A percentile compares a stretch with the other conserved stretches of the same genome.
Evolutionary conservation across 1,140 invertebrate species (phyloP).

Genomic region (Lasioglossum albipes): DNA sequence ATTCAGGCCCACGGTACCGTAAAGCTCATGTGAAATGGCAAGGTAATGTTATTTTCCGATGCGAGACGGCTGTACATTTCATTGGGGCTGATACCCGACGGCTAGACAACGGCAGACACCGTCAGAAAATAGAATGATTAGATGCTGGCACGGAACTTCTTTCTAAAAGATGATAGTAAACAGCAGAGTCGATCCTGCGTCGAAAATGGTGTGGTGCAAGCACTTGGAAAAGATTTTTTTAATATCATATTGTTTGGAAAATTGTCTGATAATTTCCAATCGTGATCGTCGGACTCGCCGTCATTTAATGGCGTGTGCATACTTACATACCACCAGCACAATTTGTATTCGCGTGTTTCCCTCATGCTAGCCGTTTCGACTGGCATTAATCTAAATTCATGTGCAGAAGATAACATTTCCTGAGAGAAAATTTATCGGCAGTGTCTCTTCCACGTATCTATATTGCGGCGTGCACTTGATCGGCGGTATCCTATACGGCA

Average conservation of each 20-base stretch:
- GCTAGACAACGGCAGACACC: slow-evolving; percentile 20
- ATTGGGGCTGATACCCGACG: slow-evolving; percentile 52
- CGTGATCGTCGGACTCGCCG: no score
- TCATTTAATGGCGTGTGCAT: no score
- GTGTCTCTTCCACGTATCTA: slow-evolving; percentile 1
- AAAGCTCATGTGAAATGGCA: slow-evolving; percentile 33
- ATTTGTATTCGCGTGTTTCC: no score
- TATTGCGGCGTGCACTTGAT: neutral
- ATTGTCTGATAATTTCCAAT: no score
- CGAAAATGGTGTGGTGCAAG: no score
- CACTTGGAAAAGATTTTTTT: no score
- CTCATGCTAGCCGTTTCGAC: no score
- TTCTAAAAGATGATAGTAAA: neutral
- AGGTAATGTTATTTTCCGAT: slow-evolving; percentile 70
- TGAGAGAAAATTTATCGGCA: slow-evolving; percentile 17
- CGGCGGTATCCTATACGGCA: neutral
- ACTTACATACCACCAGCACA: no score
- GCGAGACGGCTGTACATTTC: slow-evolving; percentile 66
- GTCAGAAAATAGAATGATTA: neutral
- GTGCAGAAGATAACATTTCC: neutral
- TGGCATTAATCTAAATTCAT: neutral
- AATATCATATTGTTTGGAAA: no score
- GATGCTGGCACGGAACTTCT: neutral
- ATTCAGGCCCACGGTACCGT: slow-evolving; percentile 34
- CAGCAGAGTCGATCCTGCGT: neutral